A percentile compares a stretch with the other conserved stretches of the same genome.
These are phyloP conservation scores for Torymus auratus DNA, from an alignment of 2,888 invertebrate genomes.

Conservation along the genomic window DNA sequence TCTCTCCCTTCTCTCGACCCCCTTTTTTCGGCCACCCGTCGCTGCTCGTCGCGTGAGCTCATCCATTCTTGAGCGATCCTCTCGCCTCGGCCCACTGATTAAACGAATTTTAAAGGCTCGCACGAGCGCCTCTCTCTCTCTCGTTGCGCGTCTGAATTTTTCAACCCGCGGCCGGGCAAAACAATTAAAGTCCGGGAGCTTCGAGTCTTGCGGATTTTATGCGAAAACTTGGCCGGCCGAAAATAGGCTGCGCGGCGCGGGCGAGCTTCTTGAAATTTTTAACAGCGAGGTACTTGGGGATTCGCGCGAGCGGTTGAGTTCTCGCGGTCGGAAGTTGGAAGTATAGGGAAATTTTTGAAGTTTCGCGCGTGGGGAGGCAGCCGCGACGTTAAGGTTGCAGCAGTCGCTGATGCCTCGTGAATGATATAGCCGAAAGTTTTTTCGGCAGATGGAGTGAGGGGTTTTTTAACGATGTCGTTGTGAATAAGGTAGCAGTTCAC, in stretches of 20 bases:
- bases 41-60: neutral
- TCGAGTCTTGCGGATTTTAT: slow-evolving; percentile 41
- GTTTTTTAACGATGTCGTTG: too few relatives aligned
- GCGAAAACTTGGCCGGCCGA: slow-evolving; percentile 35
- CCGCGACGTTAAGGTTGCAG: slow-evolving; percentile 1
- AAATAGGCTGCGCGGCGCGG: slow-evolving; percentile 34
- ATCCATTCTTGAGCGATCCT: slow-evolving; percentile 6
- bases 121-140: neutral
- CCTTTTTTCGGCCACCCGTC: slow-evolving; percentile 35
- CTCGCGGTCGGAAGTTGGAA: slow-evolving; percentile 23
- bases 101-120: slow-evolving; percentile 36
- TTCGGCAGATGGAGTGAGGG: neutral
- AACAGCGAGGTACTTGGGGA: slow-evolving; percentile 34
- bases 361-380: neutral
- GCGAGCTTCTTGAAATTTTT: slow-evolving; percentile 50
- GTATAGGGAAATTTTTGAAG: slow-evolving; percentile 33
- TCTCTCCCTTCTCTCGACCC: slow-evolving; percentile 38
- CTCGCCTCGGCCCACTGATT: slow-evolving; percentile 10
- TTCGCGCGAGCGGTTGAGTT: slow-evolving; percentile 7
- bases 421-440: slow-evolving; percentile 5
- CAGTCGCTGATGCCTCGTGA: slow-evolving; percentile 21
- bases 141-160: slow-evolving; percentile 42
- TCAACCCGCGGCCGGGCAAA: slow-evolving; percentile 17
- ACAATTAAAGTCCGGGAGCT: slow-evolving; percentile 35
- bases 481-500: too few relatives aligned